Conservation (phyloP, 53 echinoderm and acorn worm species). For the Actinopyga echinites region DNA sequence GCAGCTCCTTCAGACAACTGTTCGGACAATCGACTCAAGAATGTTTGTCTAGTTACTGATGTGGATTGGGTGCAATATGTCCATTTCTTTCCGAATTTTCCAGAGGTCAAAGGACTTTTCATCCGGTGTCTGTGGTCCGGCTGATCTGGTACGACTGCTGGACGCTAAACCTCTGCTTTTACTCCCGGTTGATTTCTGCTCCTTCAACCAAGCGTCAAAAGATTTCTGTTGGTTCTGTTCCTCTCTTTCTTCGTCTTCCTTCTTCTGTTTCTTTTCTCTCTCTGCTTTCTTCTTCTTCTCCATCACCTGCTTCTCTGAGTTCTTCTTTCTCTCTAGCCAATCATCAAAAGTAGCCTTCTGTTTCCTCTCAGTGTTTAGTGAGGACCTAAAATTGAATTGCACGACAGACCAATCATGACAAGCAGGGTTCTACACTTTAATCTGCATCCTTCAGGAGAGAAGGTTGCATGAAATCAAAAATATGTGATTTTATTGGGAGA, state of each 20-base stretch:
- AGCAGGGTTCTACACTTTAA: too few species aligned
- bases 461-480: too few species aligned
- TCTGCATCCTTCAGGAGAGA: too few species aligned
- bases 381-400: not conserved
- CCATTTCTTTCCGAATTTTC: constrained; percentile 97
- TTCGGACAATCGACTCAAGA: too few species aligned
- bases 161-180: constrained; percentile 29
- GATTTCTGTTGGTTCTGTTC: constrained; percentile 71
- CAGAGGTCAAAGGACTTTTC: constrained; percentile 84
- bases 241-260: constrained; percentile 83
- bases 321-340: constrained; percentile 86
- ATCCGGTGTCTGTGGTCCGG: constrained; percentile 73
- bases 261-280: constrained; percentile 68
- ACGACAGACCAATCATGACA: too few species aligned
- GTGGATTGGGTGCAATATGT: constrained; percentile 86
- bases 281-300: constrained; percentile 72
- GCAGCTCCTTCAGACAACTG: too few species aligned
- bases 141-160: constrained; percentile 59
- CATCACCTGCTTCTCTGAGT: constrained; percentile 66
- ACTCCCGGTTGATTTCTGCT: constrained; percentile 60
- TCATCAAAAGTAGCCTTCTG: constrained; percentile 82
- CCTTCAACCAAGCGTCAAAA: constrained; percentile 82
- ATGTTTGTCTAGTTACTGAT: constrained; percentile 34
- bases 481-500: too few species aligned
- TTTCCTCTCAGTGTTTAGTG: constrained; percentile 44